phyloP scores from a whole-genome alignment of 2,113 vertebrate species.

The Donacobius atricapilla region DNA sequence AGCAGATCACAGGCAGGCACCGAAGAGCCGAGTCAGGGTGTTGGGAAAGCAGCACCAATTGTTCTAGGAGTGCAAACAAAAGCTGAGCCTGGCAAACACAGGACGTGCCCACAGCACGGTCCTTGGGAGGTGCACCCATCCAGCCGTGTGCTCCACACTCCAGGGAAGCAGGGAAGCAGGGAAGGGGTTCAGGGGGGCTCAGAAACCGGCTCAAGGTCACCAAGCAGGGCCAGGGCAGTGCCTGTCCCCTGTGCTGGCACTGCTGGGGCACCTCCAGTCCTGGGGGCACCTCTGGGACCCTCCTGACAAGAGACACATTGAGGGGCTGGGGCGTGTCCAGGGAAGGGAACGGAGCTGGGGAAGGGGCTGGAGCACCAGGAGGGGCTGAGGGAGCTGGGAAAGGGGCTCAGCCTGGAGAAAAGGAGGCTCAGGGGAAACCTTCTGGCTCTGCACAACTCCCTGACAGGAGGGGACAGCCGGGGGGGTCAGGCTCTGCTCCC shows the following conservation, averaged over 20 bases:
- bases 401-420: neutral
- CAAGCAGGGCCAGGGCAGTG: neutral
- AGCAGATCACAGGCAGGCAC: neutral
- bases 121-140: neutral
- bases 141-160: fast-evolving
- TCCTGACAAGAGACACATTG: fast-evolving
- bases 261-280: neutral
- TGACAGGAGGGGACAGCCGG: neutral
- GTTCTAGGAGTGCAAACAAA: neutral
- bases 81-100: neutral
- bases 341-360: neutral
- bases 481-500: neutral
- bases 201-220: neutral
- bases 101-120: neutral
- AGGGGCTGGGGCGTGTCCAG: neutral
- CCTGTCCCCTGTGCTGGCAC: neutral
- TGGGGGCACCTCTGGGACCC: neutral
- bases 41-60: neutral
- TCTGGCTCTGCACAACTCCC: neutral
- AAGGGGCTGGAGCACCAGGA: neutral
- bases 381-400: neutral
- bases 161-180: neutral
- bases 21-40: neutral
- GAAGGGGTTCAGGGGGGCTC: neutral
- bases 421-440: neutral